Conservation (phyloP, 2,113 vertebrate genomes). For the Dolichallabes microphthalmus region DNA sequence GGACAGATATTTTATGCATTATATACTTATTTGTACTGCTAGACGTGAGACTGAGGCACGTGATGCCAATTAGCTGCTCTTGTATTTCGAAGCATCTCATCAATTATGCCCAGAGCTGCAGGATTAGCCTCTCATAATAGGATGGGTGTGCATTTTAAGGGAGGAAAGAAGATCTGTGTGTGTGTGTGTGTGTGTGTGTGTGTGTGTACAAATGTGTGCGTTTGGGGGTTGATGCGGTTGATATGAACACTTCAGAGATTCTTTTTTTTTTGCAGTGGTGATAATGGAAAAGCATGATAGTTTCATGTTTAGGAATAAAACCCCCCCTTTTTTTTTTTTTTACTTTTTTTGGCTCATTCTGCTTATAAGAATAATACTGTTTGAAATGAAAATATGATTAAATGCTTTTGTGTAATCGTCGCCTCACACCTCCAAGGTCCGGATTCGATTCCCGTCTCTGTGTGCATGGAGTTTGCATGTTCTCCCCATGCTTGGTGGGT, state of each 20-base stretch:
- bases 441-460: too few species aligned
- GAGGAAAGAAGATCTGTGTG: conserved; percentile 78
- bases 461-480: too few species aligned
- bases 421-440: too few species aligned
- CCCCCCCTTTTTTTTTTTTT: too few species aligned
- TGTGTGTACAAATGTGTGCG: conserved; percentile 58
- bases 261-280: not conserved
- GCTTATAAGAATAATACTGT: not conserved
- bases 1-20: conserved; percentile 41
- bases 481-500: too few species aligned
- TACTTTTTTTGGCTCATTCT: not conserved
- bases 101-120: conserved; percentile 90
- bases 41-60: conserved; percentile 85
- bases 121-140: conserved; percentile 98
- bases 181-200: conserved; percentile 48
- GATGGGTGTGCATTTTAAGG: conserved; percentile 91
- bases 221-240: conserved; percentile 7
- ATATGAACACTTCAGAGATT: conserved; percentile 21
- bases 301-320: not conserved
- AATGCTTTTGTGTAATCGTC: not conserved
- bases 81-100: conserved; percentile 99
- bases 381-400: not conserved
- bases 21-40: conserved; percentile 79
- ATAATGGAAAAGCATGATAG: not conserved
- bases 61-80: conserved; percentile 96